These are phyloP conservation scores for Falco naumanni DNA, from an alignment of 2,797 vertebrate species.

Conservation along the genomic window DNA sequence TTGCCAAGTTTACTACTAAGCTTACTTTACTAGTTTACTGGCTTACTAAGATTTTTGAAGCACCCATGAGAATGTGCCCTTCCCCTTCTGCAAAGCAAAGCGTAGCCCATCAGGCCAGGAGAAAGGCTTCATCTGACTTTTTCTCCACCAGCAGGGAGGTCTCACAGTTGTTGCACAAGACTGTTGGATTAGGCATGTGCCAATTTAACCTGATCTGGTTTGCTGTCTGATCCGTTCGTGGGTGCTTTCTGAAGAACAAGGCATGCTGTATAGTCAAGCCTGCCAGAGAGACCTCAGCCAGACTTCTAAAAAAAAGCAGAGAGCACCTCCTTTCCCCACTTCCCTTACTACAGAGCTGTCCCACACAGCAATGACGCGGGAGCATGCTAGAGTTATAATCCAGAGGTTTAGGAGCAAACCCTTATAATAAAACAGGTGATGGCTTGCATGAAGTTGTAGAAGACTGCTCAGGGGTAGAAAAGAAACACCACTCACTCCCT, in stretches of 20 bases:
- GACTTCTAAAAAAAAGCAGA: background rate
- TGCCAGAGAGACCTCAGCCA: background rate
- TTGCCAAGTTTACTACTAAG: background rate
- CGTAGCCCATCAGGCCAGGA: background rate
- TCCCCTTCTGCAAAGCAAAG: background rate
- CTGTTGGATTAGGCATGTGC: background rate
- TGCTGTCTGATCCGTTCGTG: fast-evolving
- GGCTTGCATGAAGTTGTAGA: background rate
- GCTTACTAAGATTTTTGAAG: background rate
- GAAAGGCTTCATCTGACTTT: background rate
- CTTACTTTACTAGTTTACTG: background rate
- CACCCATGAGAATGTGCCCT: background rate
- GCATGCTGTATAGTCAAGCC: background rate
- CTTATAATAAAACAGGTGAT: background rate
- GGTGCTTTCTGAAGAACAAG: background rate
- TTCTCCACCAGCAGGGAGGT: background rate
- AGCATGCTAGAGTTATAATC: too few species aligned
- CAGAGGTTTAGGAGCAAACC: background rate
- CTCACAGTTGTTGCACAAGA: background rate
- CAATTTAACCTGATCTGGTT: background rate
- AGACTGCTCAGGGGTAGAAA: background rate
- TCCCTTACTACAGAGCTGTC: background rate
- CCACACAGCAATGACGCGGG: background rate
- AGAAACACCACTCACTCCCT: background rate
- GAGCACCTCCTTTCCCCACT: background rate